Percentiles rank a stretch among this genome's conserved stretches.
Conservation (phyloP, 2,113 vertebrate species). For the Empidonax alnorum region DNA sequence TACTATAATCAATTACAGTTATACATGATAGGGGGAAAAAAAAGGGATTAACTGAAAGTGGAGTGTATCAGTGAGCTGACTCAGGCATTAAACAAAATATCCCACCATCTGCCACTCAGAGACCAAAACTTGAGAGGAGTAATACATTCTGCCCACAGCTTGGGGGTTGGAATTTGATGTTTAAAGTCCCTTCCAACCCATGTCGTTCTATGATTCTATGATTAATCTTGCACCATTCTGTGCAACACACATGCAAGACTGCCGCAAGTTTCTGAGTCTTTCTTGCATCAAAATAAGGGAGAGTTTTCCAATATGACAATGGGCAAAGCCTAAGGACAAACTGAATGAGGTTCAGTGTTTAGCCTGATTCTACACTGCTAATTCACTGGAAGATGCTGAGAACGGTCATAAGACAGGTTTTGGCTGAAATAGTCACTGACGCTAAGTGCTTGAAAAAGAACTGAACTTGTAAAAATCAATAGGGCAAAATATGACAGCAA, state of each 20-base stretch:
- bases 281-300: not conserved
- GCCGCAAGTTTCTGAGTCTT: not conserved
- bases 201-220: not conserved
- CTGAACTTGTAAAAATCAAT: not conserved
- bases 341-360: not conserved
- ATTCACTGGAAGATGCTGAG: constrained; percentile 13
- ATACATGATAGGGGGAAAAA: not conserved
- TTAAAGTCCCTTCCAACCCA: not conserved
- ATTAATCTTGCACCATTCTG: not conserved
- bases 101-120: not conserved
- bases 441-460: not conserved
- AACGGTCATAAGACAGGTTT: not conserved
- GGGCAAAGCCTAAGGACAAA: not conserved
- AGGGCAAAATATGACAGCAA: not conserved
- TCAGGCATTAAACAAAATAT: constrained; percentile 11
- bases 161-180: not conserved
- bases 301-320: not conserved
- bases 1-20: constrained; percentile 26
- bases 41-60: not conserved
- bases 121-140: not conserved
- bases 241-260: not conserved
- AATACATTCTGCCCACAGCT: not conserved
- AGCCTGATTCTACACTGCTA: not conserved
- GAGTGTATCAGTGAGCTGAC: not conserved
- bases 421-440: not conserved